A percentile compares a stretch with the other conserved stretches of the same genome.
These are phyloP conservation scores for Naso thynnoides DNA, from an alignment of 2,797 vertebrate species.

Conservation along the genomic window DNA sequence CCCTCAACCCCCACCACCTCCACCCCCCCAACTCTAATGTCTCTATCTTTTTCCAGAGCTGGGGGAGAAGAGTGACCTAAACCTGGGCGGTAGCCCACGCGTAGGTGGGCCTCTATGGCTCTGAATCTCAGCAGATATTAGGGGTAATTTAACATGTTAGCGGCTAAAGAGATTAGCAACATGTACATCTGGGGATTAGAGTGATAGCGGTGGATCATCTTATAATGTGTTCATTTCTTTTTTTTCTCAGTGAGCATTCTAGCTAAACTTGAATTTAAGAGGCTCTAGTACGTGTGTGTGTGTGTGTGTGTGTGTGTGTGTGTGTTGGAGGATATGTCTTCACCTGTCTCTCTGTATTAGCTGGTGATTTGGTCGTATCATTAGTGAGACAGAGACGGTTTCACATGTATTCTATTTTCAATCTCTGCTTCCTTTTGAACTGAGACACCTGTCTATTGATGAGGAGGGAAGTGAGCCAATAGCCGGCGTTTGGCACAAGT, in stretches of 20 bases:
- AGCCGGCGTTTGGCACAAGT: constrained; percentile 62
- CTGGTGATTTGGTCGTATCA: constrained; percentile 78
- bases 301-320: constrained; percentile 29
- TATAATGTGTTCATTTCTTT: constrained; percentile 76
- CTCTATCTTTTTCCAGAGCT: constrained; percentile 61
- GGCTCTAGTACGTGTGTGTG: constrained; percentile 35
- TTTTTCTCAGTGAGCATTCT: constrained; percentile 45
- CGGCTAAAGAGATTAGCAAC: constrained; percentile 83
- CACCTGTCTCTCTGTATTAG: constrained; percentile 81
- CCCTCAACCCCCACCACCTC: constrained; percentile 61
- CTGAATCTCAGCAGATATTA: constrained; percentile 80
- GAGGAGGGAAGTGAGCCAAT: constrained; percentile 67
- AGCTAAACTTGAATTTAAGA: constrained; percentile 75
- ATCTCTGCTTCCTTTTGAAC: constrained; percentile 68
- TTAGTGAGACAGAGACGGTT: constrained; percentile 76
- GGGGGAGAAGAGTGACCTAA: constrained; percentile 79
- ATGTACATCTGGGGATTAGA: constrained; percentile 84
- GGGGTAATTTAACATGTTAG: constrained; percentile 85
- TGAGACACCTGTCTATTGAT: constrained; percentile 77
- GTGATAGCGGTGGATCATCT: constrained; percentile 79
- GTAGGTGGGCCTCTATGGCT: constrained; percentile 76
- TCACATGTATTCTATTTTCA: constrained; percentile 81
- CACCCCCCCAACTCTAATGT: constrained; percentile 54
- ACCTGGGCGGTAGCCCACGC: constrained; percentile 78
- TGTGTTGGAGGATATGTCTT: constrained; percentile 70